These are phyloP conservation scores for Linyphia triangularis DNA, from an alignment of 2,888 invertebrate species.

Conservation along the genomic window DNA sequence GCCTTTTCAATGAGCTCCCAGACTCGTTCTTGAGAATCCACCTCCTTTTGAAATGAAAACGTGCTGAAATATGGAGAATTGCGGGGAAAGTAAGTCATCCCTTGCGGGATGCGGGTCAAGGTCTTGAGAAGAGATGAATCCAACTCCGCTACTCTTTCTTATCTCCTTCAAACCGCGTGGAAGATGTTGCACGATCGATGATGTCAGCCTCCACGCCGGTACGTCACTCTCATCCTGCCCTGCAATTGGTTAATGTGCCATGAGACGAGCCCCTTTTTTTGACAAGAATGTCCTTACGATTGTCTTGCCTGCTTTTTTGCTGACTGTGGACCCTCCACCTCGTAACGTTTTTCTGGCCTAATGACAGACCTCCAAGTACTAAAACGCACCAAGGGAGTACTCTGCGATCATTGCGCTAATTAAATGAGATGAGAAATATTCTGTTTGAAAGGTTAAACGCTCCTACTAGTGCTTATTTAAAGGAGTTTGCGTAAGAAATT, in stretches of 20 bases:
- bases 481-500: too few species aligned
- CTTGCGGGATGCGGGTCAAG: slow-evolving; percentile 45
- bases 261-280: slow-evolving; percentile 29
- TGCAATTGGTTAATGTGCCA: not conserved
- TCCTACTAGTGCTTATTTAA: too few species aligned
- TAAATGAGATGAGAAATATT: not conserved
- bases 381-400: not conserved
- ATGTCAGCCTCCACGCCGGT: slow-evolving; percentile 18
- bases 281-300: not conserved
- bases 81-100: not conserved
- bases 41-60: not conserved
- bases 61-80: not conserved
- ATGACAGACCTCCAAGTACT: not conserved
- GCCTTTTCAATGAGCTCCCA: too few species aligned
- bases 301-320: not conserved
- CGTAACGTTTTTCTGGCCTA: not conserved
- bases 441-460: too few species aligned
- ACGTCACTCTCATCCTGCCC: slow-evolving; percentile 14
- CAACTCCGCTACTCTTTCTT: slow-evolving; percentile 5
- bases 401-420: not conserved
- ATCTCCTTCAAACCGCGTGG: not conserved
- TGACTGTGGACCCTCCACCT: not conserved
- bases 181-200: slow-evolving; percentile 40
- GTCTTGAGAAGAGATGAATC: slow-evolving; percentile 4
- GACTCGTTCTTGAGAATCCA: too few species aligned